Evolutionary conservation across 2,888 invertebrate genomes (phyloP).

Genomic region (Ischnus inquisitorius): DNA sequence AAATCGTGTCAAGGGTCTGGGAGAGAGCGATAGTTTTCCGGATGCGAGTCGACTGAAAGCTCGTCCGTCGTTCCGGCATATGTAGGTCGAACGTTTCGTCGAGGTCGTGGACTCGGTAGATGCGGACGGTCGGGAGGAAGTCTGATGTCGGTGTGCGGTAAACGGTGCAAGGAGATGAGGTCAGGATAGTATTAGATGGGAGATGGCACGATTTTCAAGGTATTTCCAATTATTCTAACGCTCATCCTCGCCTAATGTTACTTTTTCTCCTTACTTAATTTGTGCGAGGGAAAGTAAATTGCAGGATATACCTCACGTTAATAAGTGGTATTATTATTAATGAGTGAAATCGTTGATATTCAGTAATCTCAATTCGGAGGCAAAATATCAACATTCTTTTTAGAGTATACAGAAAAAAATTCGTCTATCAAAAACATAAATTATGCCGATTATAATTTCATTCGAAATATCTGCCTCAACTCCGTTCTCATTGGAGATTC

Average conservation of each 20-base stretch:
- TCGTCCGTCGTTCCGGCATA: slow-evolving; percentile 56
- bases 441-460: slow-evolving; percentile 10
- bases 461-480: background rate
- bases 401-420: background rate
- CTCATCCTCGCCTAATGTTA: slow-evolving; percentile 14
- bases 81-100: slow-evolving; percentile 67
- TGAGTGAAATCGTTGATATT: no score
- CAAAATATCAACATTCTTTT: background rate
- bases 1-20: slow-evolving; percentile 68
- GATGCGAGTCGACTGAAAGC: slow-evolving; percentile 64
- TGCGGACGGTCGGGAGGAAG: slow-evolving; percentile 31
- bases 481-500: slow-evolving; percentile 43
- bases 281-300: background rate
- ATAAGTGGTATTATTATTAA: background rate
- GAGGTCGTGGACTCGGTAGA: slow-evolving; percentile 63
- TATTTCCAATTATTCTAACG: slow-evolving; percentile 19
- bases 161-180: slow-evolving; percentile 50
- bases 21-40: slow-evolving; percentile 68
- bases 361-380: background rate
- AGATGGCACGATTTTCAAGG: background rate
- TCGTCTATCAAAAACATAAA: background rate
- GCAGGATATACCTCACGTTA: background rate
- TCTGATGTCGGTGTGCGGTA: slow-evolving; percentile 19
- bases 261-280: background rate
- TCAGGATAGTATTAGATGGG: slow-evolving; percentile 45